Evolutionary conservation across 2,113 vertebrate species (phyloP), one percentile per base, ranked within the genome.

Genomic region (Tympanuchus pallidicinctus): DNA sequence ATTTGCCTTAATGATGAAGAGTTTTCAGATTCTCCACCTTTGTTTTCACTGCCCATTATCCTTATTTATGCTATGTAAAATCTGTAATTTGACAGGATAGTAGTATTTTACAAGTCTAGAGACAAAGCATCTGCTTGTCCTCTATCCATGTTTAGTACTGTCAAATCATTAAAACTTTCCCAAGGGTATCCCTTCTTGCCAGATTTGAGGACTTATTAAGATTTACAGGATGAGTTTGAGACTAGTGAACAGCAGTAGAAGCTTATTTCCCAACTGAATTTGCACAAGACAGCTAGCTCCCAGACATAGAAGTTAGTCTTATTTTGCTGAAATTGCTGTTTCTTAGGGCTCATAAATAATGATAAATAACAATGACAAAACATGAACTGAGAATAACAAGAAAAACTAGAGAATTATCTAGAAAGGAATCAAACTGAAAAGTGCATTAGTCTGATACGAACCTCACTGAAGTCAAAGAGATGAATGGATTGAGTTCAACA

Each of bases 181-280:
- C 94, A 94, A 78, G 66, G 47, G 90, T 83, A 88, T 80, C 32
- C 18, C 30, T 85, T 14, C 64, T 90, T 82, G 34, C 78, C 82
- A 81, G 95, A 80, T 89, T 32, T 91, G 71, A 93, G 82, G 67
- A 40, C 47, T 94, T 92, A 72, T 89, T 95, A 96, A 96, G 95
- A 94, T 90, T 94, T 97, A 72, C 70, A 84, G 54, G 83, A 89
- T 36, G 43, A 86, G 54, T 86, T 25, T 86, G 78, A 89, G 60
- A 59, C 11, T 91, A 82, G 88, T 91, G 76, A 94, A 78, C 69
- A 75, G 71, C 69, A 83, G 69, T 45, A 47, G 61, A 84, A 74
- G 63, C 13, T 32, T 42, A 92, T 92, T 91, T 96, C 89, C 80
- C 63, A 30, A 59, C 9, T 90, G 90, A 92, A 73, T 93, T 94